Base-by-base conservation (phyloP, 2,113 vertebrate species). In the Meleagris gallopavo region DNA sequence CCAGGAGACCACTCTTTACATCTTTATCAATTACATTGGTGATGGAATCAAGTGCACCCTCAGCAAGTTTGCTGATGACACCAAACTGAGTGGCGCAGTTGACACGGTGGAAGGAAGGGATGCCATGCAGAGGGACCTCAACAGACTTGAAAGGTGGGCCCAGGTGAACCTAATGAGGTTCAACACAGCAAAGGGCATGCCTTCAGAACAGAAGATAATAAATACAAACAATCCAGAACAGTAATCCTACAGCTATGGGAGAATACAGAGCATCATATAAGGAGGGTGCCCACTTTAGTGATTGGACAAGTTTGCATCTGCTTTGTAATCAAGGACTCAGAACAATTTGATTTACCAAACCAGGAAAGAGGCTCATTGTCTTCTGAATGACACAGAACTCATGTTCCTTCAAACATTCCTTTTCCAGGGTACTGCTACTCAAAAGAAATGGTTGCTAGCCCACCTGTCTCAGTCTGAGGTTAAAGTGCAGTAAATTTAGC, bases 211-310 rank as follows among this genome's bases (percentile, higher is more conserved):
- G 48, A 73, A 62, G n/a, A 60, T 27, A 82, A 65, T 36, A 66
- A 81, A 62, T 5, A 41, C 40, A 61, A 69, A 30, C 15, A 62
- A 86, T 45, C 27, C 46, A 58, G 34, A 15, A 34, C 10, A 8
- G 8, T 41, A 48, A 54, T 20, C 15, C 15, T 24, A 27, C 16
- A 1, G 4, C 60, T 41, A 9, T 4, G 32, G 30, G 86, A 69
- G 38, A 79, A n/a, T n/a, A 40, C 6, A n/a, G 0, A 74, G 61
- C 60, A 29, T 45, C 24, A 30, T 6, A 36, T n/a, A 71, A 29
- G 41, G n/a, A 50, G 9, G 38, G n/a, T 29, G 48, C 19, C 14
- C 32, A 20, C 32, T 29, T 1, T 0, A 0, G 30, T 41, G n/a
- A 85, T 25, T 24, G 54, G 57, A 48, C 36, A 36, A 27, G 25